Evolutionary conservation across 1,140 invertebrate species (phyloP).

Genomic region (Brachionus angularis): DNA sequence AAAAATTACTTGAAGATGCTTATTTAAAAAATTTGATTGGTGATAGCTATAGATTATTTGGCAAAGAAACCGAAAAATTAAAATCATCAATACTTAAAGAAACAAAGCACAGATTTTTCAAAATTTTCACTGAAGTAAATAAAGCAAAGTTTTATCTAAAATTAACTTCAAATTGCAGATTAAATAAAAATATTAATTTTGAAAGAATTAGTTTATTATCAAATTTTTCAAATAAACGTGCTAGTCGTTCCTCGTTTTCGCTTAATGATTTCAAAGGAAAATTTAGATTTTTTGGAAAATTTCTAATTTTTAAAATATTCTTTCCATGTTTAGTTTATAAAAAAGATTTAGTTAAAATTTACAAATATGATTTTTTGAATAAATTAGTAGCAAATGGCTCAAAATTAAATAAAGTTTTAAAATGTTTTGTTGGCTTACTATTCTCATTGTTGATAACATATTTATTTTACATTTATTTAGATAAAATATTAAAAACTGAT

Average conservation of each 20-base stretch:
- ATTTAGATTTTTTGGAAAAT: constrained; percentile 17
- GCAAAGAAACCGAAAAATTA: background rate
- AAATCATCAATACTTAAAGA: background rate
- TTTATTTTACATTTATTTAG: background rate
- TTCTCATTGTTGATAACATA: background rate
- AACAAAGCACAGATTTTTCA: background rate
- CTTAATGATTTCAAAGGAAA: background rate
- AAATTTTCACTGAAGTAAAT: background rate
- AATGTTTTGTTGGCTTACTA: background rate
- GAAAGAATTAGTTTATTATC: background rate
- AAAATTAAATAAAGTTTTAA: background rate
- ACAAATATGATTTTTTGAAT: background rate
- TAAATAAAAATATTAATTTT: no score
- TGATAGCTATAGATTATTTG: background rate
- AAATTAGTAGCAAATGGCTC: background rate
- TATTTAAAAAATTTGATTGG: background rate
- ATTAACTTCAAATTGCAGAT: no score
- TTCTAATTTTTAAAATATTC: background rate
- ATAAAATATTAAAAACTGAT: background rate
- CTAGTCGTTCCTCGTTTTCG: background rate
- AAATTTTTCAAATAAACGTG: background rate
- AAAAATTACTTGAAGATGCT: background rate
- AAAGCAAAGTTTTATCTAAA: constrained; percentile 3
- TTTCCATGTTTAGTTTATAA: constrained; percentile 21
- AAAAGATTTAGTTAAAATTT: background rate